Evolutionary conservation across 2,888 invertebrate species (phyloP).

Genomic region (Danaus chrysippus): DNA sequence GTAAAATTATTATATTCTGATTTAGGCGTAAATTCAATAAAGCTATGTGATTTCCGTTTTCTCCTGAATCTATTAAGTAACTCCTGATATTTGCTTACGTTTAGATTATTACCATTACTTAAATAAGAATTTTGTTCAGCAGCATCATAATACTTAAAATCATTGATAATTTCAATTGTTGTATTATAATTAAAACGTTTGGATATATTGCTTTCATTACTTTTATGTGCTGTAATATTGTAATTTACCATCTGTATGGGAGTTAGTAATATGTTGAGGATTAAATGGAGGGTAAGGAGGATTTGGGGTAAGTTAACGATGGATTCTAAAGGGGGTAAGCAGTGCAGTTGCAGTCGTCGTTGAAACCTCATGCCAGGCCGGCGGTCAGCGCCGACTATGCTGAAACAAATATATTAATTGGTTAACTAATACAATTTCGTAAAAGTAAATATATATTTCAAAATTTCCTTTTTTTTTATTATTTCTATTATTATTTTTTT

Average conservation of each 20-base stretch:
- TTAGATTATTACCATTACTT: slow-evolving; percentile 12
- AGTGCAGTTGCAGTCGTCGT: slow-evolving; percentile 51
- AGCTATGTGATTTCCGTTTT: slow-evolving; percentile 41
- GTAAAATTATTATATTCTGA: slow-evolving; percentile 24
- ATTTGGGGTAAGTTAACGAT: slow-evolving; percentile 50
- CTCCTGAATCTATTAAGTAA: slow-evolving; percentile 58
- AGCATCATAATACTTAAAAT: neutral
- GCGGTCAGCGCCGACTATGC: slow-evolving; percentile 37
- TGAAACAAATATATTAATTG: slow-evolving; percentile 32
- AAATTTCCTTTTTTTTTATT: no score
- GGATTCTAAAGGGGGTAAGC: slow-evolving; percentile 59
- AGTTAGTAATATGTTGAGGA: slow-evolving; percentile 46
- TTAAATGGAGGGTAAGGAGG: slow-evolving; percentile 43
- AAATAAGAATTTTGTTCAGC: slow-evolving; percentile 3
- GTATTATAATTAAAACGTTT: neutral
- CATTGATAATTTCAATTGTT: slow-evolving; percentile 2
- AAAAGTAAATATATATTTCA: no score
- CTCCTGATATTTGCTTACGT: slow-evolving; percentile 48
- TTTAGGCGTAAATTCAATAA: slow-evolving; percentile 29
- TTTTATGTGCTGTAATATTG: slow-evolving; percentile 14
- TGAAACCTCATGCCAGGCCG: slow-evolving; percentile 67
- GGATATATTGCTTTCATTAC: neutral
- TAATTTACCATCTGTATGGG: slow-evolving; percentile 48
- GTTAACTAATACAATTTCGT: slow-evolving; percentile 2
- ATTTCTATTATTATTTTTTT: no score